Percentiles rank a stretch among this genome's conserved stretches.
Conservation (phyloP, 1,140 invertebrate species). For the Drosophila teissieri region DNA sequence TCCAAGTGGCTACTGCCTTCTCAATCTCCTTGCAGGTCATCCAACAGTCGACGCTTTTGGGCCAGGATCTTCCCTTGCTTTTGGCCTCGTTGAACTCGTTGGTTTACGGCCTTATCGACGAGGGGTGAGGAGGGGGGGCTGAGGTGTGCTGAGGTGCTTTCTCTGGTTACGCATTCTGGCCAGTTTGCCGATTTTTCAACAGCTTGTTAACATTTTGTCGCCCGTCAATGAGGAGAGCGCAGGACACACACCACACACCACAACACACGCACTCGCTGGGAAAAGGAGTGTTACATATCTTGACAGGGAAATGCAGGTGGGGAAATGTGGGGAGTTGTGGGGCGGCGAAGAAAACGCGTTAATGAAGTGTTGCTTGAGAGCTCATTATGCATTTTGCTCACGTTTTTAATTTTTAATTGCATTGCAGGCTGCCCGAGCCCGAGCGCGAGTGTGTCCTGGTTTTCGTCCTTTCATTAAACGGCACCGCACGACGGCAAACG, state of each 20-base stretch:
- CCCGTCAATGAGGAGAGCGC: conserved; percentile 59
- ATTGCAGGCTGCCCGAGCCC: conserved; percentile 36
- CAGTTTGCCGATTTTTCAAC: conserved; percentile 79
- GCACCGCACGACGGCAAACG: conserved; percentile 65
- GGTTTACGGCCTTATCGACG: background rate
- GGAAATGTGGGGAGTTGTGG: background rate
- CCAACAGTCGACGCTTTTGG: background rate
- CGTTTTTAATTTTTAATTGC: conserved; percentile 80
- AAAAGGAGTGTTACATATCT: conserved; percentile 43
- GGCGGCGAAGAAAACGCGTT: conserved; percentile 66
- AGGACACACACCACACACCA: background rate
- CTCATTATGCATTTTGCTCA: conserved; percentile 81
- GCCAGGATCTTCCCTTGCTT: background rate
- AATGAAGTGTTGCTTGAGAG: conserved; percentile 79
- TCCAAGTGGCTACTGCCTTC: background rate
- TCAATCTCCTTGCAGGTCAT: conserved; percentile 3
- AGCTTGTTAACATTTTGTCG: conserved; percentile 82
- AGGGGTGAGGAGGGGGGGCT: background rate
- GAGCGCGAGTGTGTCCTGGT: conserved; percentile 29
- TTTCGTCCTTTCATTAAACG: conserved; percentile 72
- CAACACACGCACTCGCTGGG: background rate
- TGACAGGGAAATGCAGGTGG: conserved; percentile 23
- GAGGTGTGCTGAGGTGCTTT: conserved; percentile 34
- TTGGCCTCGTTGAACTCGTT: conserved; percentile 3
- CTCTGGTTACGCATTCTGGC: conserved; percentile 53